These are phyloP conservation scores for Oceanodroma leucorhoa DNA, from an alignment of 2,797 vertebrate genomes.

Conservation along the genomic window DNA sequence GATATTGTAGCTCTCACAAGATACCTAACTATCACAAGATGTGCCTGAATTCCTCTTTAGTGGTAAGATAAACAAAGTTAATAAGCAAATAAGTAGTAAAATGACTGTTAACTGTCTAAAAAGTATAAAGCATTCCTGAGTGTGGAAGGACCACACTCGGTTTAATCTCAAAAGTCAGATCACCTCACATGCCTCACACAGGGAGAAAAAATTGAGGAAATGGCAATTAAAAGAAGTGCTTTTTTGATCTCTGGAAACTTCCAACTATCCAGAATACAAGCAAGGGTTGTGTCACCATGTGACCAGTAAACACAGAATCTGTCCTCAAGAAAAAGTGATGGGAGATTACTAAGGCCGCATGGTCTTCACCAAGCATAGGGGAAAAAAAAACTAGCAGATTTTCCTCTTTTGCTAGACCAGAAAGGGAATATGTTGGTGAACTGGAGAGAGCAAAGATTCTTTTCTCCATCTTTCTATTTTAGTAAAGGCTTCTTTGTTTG, in stretches of 20 bases:
- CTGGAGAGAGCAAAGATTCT: neutral
- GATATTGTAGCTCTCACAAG: neutral
- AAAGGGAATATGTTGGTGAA: neutral
- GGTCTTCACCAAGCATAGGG: neutral
- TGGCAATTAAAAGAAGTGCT: neutral
- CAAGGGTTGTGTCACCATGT: neutral
- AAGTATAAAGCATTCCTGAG: neutral
- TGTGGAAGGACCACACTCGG: accelerated
- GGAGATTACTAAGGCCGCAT: neutral
- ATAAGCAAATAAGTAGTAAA: neutral
- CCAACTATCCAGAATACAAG: neutral
- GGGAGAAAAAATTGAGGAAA: neutral
- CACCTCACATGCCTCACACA: accelerated
- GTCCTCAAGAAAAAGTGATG: neutral
- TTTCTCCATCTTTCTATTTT: neutral
- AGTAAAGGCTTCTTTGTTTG: neutral
- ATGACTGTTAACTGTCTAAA: neutral
- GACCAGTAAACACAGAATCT: neutral
- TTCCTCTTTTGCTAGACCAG: neutral
- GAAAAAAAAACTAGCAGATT: neutral
- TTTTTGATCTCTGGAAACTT: neutral
- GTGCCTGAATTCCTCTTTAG: neutral
- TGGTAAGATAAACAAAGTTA: neutral
- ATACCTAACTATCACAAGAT: neutral
- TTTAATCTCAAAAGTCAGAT: neutral